Percentiles rank a stretch among this genome's conserved stretches.
Conservation (phyloP, 2,888 invertebrate species). For the Noctua pronuba region DNA sequence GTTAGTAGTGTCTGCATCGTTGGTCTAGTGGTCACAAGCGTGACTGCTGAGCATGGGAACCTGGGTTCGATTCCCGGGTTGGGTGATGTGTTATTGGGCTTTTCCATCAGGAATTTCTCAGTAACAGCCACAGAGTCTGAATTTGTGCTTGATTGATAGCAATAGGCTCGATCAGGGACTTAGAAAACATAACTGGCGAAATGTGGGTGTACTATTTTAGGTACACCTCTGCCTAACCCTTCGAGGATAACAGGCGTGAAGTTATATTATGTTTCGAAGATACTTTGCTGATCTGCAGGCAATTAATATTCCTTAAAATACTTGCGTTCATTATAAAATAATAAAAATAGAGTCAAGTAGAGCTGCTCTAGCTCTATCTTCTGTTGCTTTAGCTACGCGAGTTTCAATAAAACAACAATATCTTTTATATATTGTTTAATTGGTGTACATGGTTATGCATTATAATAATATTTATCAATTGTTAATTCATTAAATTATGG, state of each 20-base stretch:
- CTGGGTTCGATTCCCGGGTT: not conserved
- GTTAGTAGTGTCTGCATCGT: not conserved
- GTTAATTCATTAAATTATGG: slow-evolving; percentile 90
- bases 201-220: not conserved
- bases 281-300: not conserved
- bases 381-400: not conserved
- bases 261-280: not conserved
- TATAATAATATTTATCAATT: slow-evolving; percentile 89
- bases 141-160: too few species aligned
- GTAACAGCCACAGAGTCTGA: not conserved
- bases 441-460: slow-evolving; percentile 90
- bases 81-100: not conserved
- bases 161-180: not conserved
- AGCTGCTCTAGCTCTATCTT: not conserved
- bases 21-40: not conserved
- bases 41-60: not conserved
- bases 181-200: not conserved
- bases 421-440: slow-evolving; percentile 87
- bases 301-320: not conserved
- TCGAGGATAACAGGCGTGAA: too few species aligned
- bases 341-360: not conserved
- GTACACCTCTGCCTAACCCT: not conserved
- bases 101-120: not conserved
- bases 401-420: slow-evolving; percentile 76
- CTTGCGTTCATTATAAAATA: not conserved